These are phyloP conservation scores for Magallana gigas DNA, from an alignment of 1,140 invertebrate species.

Conservation along the genomic window DNA sequence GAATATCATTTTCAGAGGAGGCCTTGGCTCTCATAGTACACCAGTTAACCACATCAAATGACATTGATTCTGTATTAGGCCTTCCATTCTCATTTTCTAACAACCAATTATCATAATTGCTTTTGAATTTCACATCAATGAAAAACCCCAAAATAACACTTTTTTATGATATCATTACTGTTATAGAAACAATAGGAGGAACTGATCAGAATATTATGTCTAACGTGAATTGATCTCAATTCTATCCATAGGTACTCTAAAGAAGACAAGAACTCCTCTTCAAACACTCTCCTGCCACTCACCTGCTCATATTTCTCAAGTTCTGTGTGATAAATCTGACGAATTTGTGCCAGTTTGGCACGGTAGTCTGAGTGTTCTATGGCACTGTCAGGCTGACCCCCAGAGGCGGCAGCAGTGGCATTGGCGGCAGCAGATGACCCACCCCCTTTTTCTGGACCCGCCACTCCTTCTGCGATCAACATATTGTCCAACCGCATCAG, in stretches of 20 bases:
- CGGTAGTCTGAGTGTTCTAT: constrained; percentile 98
- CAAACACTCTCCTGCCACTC: constrained; percentile 28
- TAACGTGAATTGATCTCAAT: neutral
- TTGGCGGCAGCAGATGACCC: constrained; percentile 94
- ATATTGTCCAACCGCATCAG: constrained; percentile 99
- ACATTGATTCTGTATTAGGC: neutral
- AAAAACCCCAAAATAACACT: no score
- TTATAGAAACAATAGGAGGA: neutral
- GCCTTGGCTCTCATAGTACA: constrained; percentile 23
- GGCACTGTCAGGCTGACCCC: constrained; percentile 90
- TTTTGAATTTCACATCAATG: neutral
- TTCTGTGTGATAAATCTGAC: constrained; percentile 99
- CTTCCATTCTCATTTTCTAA: neutral
- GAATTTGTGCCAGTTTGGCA: constrained; percentile 98
- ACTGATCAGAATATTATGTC: neutral
- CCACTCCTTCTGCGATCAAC: constrained; percentile 99
- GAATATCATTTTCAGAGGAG: constrained; percentile 3
- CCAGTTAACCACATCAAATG: constrained; percentile 17
- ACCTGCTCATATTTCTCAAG: constrained; percentile 99
- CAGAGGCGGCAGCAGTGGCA: constrained; percentile 90
- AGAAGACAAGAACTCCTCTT: constrained; percentile 28
- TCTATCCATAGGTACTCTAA: neutral
- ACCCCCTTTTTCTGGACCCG: constrained; percentile 97
- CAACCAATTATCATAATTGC: constrained; percentile 27
- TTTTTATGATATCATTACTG: neutral